Conservation (phyloP, 2,113 vertebrate genomes). For the Seriola rivoliana region DNA sequence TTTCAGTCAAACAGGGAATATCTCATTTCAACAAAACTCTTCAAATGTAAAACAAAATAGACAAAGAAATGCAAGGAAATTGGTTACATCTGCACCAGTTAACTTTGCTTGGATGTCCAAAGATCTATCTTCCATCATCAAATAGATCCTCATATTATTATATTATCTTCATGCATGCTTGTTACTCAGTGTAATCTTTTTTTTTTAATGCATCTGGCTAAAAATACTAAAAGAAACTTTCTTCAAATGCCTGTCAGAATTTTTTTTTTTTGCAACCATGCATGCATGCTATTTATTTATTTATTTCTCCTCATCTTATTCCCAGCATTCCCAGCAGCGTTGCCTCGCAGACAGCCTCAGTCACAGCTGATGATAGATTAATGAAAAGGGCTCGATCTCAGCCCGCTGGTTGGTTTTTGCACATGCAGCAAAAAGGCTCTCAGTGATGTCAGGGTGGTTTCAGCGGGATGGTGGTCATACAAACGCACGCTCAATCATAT, state of each 20-base stretch:
- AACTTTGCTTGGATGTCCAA: conserved; percentile 28
- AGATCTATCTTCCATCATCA: not conserved
- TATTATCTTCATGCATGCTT: not conserved
- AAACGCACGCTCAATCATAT: conserved; percentile 52
- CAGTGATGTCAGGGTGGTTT: conserved; percentile 72
- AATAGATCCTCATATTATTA: conserved; percentile 9
- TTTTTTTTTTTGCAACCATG: conserved; percentile 28
- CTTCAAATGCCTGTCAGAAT: conserved; percentile 8
- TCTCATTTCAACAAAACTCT: conserved; percentile 25
- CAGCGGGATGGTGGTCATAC: conserved; percentile 42
- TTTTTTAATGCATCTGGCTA: conserved; percentile 20
- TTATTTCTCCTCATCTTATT: conserved; percentile 44
- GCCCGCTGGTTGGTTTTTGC: conserved; percentile 67
- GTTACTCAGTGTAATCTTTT: not conserved
- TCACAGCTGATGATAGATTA: conserved; percentile 81
- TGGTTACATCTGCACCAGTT: conserved; percentile 25
- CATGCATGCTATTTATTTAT: conserved; percentile 28
- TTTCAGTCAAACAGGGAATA: conserved; percentile 7
- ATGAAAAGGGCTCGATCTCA: conserved; percentile 76
- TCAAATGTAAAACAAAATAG: conserved; percentile 9
- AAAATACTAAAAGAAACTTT: conserved; percentile 9
- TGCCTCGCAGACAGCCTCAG: conserved; percentile 63
- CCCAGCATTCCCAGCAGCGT: conserved; percentile 31
- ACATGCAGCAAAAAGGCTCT: conserved; percentile 60
- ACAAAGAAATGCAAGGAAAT: conserved; percentile 13